phyloP scores from a whole-genome alignment of 2,113 vertebrate species.

The Sterrhoptilus dennistouni region DNA sequence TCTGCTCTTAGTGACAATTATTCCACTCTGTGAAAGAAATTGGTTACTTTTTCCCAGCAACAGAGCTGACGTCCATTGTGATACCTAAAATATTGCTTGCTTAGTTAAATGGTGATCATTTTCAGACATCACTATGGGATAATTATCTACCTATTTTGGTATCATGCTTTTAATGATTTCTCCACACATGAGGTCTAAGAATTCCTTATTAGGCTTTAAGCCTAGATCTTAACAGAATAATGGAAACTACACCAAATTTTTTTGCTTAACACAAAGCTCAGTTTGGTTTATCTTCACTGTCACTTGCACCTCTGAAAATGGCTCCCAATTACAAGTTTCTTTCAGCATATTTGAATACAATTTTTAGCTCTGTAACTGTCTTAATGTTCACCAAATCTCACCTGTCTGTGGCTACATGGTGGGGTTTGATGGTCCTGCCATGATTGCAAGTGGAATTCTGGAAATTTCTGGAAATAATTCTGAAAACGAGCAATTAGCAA shows the following conservation, averaged over 20 bases:
- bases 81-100: not conserved
- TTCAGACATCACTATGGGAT: not conserved
- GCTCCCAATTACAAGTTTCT: not conserved
- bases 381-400: not conserved
- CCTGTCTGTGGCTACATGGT: not conserved
- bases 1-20: not conserved
- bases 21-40: not conserved
- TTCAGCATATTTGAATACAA: not conserved
- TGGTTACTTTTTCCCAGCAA: not conserved
- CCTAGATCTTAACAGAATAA: not conserved
- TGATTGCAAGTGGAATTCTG: not conserved
- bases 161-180: not conserved
- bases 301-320: not conserved
- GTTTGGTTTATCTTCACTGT: not conserved
- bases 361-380: not conserved
- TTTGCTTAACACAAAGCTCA: not conserved
- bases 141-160: not conserved
- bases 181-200: not conserved
- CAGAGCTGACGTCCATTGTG: not conserved
- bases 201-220: not conserved
- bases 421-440: not conserved
- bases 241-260: not conserved
- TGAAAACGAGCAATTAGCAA: not conserved
- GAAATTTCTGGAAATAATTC: not conserved
- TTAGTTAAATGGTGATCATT: not conserved